Evolutionary conservation across 2,797 vertebrate genomes (phyloP).

Genomic region (Sorex maritimensis): DNA sequence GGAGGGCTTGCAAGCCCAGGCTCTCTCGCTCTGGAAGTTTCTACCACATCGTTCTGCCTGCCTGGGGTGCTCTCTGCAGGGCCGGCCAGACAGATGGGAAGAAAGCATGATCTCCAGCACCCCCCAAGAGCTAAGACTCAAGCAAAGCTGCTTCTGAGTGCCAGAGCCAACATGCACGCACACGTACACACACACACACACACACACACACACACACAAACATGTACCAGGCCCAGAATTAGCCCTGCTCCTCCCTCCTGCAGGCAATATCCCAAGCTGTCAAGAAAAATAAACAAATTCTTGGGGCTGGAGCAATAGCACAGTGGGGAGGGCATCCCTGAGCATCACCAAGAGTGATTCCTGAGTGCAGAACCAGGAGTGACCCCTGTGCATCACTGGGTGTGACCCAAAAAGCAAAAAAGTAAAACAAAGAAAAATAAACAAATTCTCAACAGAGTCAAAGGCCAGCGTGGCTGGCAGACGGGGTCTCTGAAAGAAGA

Average conservation of each 20-base stretch:
- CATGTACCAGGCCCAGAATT: too few species aligned
- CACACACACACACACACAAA: not conserved
- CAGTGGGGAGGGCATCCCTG: too few species aligned
- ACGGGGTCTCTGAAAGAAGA: not conserved
- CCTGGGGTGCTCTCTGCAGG: not conserved
- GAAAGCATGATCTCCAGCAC: not conserved
- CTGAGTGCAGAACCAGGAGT: too few species aligned
- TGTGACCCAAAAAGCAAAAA: too few species aligned
- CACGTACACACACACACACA: too few species aligned
- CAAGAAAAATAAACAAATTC: slow-evolving; percentile 26
- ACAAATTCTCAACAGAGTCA: not conserved
- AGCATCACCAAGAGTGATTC: too few species aligned
- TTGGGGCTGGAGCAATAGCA: too few species aligned
- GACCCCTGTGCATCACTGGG: too few species aligned
- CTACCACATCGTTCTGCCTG: too few species aligned
- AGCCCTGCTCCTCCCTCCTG: not conserved
- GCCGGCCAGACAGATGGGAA: not conserved
- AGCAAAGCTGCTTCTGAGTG: not conserved
- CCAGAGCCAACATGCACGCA: not conserved
- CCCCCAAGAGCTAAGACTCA: not conserved
- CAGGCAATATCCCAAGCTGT: not conserved
- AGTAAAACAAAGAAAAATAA: slow-evolving; percentile 33
- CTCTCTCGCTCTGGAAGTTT: too few species aligned
- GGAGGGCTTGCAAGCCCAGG: not conserved
- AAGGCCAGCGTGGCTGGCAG: not conserved